Evolutionary conservation across 2,888 invertebrate genomes (phyloP).

Genomic region (Norana najaformis): DNA sequence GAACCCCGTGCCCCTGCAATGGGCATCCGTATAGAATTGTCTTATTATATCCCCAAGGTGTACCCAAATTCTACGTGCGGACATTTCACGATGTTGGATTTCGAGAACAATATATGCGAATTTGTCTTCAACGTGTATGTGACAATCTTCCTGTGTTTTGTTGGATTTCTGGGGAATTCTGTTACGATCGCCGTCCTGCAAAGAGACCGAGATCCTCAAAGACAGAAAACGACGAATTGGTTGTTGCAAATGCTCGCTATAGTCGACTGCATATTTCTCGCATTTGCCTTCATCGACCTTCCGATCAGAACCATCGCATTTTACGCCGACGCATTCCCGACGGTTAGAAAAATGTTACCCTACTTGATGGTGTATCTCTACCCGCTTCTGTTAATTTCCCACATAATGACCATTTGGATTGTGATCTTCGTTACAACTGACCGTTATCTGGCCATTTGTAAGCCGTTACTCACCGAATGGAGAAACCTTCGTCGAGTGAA

Average conservation of each 20-base stretch:
- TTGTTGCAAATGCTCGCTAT: constrained; percentile 43
- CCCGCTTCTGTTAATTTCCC: constrained; percentile 41
- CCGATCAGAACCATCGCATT: constrained; percentile 36
- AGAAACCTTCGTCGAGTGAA: constrained; percentile 41
- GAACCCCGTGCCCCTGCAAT: neutral
- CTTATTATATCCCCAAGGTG: neutral
- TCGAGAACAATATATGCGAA: constrained; percentile 2
- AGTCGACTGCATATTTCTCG: constrained; percentile 42
- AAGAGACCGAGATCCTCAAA: constrained; percentile 42
- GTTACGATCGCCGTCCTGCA: constrained; percentile 41
- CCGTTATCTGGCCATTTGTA: constrained; percentile 45
- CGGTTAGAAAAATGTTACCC: neutral
- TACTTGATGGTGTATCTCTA: constrained; percentile 40
- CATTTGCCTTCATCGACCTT: constrained; percentile 43
- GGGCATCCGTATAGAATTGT: neutral
- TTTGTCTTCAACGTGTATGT: constrained; percentile 35
- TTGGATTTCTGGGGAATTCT: constrained; percentile 37
- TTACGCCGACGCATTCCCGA: neutral
- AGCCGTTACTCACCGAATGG: constrained; percentile 41
- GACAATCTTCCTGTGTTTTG: constrained; percentile 24
- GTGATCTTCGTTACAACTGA: constrained; percentile 45
- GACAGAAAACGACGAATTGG: constrained; percentile 44
- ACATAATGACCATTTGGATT: constrained; percentile 45
- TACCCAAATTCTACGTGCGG: neutral
- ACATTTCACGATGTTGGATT: neutral